Evolutionary conservation across 2,113 vertebrate genomes (phyloP), one percentile per base, ranked within the genome.

Genomic region (Spermophilus dauricus): DNA sequence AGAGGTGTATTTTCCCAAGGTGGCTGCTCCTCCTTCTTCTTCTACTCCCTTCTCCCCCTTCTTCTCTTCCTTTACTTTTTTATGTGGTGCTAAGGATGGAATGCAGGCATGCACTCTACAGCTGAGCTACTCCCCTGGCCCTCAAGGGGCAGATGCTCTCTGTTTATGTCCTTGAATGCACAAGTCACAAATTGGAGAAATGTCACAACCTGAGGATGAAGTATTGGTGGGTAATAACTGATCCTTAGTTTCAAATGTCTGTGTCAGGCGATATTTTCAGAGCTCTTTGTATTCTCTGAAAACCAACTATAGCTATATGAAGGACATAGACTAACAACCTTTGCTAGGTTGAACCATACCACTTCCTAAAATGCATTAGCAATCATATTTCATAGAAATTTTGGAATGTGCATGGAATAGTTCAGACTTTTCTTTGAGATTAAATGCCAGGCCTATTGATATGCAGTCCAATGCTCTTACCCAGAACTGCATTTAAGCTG

Each of bases 241-340:
- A 69, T 42, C 48, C 28, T 17, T 20, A 56, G 13, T 37, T 37
- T 70, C 12, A 87, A 37, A 34, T 83, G 9, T 89, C 42, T 73
- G 34, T 1, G n/a, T 69, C 45, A 51, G 32, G 17, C 13, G 89
- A 70, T 89, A 16, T 37, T 75, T 80, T 78, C 63, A 81, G 34
- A 92, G n/a, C 34, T 75, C 56, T 78, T 72, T 75, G 56, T 63
- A 81, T 76, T 39, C 69, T 92, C 78, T 61, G 83, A n/a, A 82
- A 83, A 86, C 22, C 12, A 58, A 63, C n/a, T 53, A 22, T 65
- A 80, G 56, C 4, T 58, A 16, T 12, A n/a, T 16, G 65, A 65
- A 77, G 37, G 16, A 84, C 17, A 83, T 3, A 42, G 63, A 39
- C 5, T 26, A 65, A 24, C 37, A 63, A 75, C 1, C 45, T 45